Evolutionary conservation across 2,797 vertebrate species (phyloP).

Genomic region (Parotocinclus haroldoi): DNA sequence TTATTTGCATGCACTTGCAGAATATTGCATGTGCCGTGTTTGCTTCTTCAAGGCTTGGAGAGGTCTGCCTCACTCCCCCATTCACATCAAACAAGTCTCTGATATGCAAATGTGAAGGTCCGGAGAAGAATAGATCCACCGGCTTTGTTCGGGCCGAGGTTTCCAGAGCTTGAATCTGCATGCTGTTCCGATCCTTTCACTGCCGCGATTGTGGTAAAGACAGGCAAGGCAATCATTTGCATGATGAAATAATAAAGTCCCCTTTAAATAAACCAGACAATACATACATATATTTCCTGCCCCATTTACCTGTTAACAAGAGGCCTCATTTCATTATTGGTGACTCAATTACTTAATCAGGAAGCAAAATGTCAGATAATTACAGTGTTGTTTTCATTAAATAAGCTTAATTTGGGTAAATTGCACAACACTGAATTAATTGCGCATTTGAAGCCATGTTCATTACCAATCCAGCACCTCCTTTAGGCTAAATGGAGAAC

Average conservation of each 20-base stretch:
- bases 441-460: constrained; percentile 33
- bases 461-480: constrained; percentile 17
- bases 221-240: constrained; percentile 37
- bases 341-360: constrained; percentile 33
- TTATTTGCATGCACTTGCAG: constrained; percentile 80
- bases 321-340: constrained; percentile 21
- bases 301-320: constrained; percentile 26
- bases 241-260: constrained; percentile 21
- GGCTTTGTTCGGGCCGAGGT: constrained; percentile 86
- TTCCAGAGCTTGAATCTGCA: constrained; percentile 54
- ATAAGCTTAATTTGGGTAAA: constrained; percentile 41
- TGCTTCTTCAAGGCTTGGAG: constrained; percentile 84
- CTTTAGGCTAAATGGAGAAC: constrained; percentile 5
- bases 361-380: constrained; percentile 45
- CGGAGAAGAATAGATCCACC: constrained; percentile 79
- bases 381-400: constrained; percentile 35
- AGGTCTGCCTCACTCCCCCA: constrained; percentile 80
- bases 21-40: constrained; percentile 85
- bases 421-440: constrained; percentile 32
- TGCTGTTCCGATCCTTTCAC: constrained; percentile 42
- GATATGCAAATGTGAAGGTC: constrained; percentile 90
- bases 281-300: neutral
- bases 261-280: constrained; percentile 26
- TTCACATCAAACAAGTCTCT: constrained; percentile 96
- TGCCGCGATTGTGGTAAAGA: constrained; percentile 23